Base-by-base conservation (phyloP, 1,140 invertebrate species). In the Aphaenogaster ashmeadi region DNA sequence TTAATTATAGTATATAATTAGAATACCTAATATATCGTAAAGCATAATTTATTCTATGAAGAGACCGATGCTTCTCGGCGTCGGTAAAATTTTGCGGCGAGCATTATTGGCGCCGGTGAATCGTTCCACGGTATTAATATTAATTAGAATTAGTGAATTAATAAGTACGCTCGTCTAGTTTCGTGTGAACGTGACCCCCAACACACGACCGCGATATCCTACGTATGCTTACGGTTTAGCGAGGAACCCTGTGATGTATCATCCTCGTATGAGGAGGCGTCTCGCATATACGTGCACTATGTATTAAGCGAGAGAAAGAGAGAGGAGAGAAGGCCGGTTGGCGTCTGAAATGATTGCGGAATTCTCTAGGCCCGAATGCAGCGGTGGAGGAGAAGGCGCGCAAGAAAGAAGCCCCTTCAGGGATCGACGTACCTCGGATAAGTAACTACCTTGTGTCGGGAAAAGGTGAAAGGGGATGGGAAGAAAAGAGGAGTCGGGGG, bases 181-280 rank as follows among this genome's bases (percentile, higher is more conserved):
- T 93, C 93, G 93, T 94, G 94, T 93, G 93, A 94, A 94, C 94
- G 92, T 94, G 94, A 94, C 93, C 93, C 72, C 81, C 81, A 67
- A 87, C 75, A 69, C 33, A 50, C 18, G 15, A 54, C 21, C 86
- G 64, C 54, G 66, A 52, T 77, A 69, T 75, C 15, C 38, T 72
- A 54, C 44, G 72, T 21, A 33, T 13, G n/a, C 44, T 86, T 60
- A 86, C 75, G 67, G 84, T 87, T 83, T 88, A 78, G 67, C 41
- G 33, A 75, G 41, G 3, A 71, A 44, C 79, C 36, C 36, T 21
- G 66, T 75, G 58, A 84, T 83, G 80, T 83, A 74, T 77, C 71
- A 41, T 87, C 27, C 44, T 44, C 41, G 41, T 83, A 47, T 41
- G 38, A 79, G 41, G 18, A 69, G 66, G 41, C 11, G 33, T 36